A percentile compares a stretch with the other conserved stretches of the same genome.
These are phyloP conservation scores for Pituophis catenifer DNA, from an alignment of 2,113 vertebrate species.

Conservation along the genomic window DNA sequence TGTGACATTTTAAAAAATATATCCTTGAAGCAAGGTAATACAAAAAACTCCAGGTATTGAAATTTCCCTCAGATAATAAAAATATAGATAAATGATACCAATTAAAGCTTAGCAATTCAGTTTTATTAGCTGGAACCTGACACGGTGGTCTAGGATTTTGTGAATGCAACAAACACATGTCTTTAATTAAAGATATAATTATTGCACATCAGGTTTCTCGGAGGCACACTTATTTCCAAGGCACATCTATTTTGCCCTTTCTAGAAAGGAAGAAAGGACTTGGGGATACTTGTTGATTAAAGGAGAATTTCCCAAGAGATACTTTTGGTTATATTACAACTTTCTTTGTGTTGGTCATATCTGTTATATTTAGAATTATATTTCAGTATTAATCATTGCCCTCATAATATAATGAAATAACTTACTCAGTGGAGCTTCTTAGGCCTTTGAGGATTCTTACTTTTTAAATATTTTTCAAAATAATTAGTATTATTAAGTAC, in stretches of 20 bases:
- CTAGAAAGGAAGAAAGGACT: neutral
- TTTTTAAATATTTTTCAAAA: neutral
- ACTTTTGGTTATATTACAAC: neutral
- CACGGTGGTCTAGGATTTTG: neutral
- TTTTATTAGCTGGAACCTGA: neutral
- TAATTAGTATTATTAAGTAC: too few relatives aligned
- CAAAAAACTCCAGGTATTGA: slow-evolving; percentile 40
- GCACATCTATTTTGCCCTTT: neutral
- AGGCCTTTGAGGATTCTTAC: neutral
- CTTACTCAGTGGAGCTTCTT: neutral
- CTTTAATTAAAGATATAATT: neutral
- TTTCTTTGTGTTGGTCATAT: neutral
- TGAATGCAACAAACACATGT: slow-evolving; percentile 9
- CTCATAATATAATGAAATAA: neutral
- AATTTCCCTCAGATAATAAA: neutral
- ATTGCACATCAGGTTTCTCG: neutral
- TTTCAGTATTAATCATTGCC: neutral
- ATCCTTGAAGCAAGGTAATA: slow-evolving; percentile 36
- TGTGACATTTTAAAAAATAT: neutral
- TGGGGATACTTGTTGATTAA: neutral
- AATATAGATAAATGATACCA: slow-evolving; percentile 28
- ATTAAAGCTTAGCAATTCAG: neutral
- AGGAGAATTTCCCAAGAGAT: neutral
- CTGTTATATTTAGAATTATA: neutral
- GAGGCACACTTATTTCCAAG: slow-evolving; percentile 8